These are phyloP conservation scores for Prochilodus magdalenae DNA, from an alignment of 2,113 vertebrate species.

Conservation along the genomic window DNA sequence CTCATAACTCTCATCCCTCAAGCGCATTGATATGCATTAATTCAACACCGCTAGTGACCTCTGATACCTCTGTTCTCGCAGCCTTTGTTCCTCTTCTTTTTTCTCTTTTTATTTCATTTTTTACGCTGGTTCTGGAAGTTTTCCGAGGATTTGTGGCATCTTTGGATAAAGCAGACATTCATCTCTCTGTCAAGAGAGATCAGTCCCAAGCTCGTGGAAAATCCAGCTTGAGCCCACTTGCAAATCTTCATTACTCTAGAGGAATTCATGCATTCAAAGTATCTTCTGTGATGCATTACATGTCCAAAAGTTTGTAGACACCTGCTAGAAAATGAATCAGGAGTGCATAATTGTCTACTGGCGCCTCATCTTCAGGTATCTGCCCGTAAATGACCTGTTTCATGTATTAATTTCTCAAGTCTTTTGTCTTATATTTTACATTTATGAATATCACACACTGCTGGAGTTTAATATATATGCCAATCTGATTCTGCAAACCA, in stretches of 20 bases:
- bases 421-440: too few species aligned
- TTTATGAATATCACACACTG: too few species aligned
- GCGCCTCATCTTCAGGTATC: too few species aligned
- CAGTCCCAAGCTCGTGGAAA: neutral
- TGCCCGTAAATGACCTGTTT: too few species aligned
- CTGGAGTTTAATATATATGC: too few species aligned
- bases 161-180: neutral
- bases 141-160: neutral
- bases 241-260: neutral
- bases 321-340: too few species aligned
- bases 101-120: neutral
- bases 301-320: too few species aligned
- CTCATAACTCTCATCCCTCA: neutral
- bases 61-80: neutral
- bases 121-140: neutral
- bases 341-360: too few species aligned
- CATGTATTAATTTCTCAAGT: too few species aligned
- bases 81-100: neutral
- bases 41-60: neutral
- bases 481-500: too few species aligned
- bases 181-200: neutral
- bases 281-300: neutral
- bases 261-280: neutral
- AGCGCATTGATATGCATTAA: constrained; percentile 4
- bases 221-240: neutral